Evolutionary conservation across 2,113 vertebrate genomes (phyloP), one percentile per base, ranked within the genome.

Genomic region (Loxodonta africana): DNA sequence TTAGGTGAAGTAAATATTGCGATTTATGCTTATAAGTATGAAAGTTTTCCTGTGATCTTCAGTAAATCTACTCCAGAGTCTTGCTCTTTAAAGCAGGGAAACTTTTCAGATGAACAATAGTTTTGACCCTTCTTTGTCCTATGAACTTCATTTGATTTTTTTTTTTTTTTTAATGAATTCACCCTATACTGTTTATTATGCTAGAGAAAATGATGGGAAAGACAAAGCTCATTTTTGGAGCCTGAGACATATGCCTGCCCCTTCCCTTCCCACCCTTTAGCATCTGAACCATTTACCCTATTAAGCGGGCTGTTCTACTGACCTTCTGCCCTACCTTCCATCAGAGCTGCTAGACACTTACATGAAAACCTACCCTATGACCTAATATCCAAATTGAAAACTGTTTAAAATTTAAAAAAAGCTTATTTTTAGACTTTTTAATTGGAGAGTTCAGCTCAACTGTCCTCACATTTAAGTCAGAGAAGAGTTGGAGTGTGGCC

Each of bases 1-100:
- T 94, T 96, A 91, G 71, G 25, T 73, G 37, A 97, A 91, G 65
- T 7, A 73, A 53, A 87, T 77, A 83, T 91, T 94, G 3, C 26
- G 85, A 83, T 60, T 76, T 88, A 82, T 69, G 20, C 60, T 83
- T 73, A 62, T n/a, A 48, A 88, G 26, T 26, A 77, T 89, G 10
- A 76, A 46, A 44, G 30, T 26, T 94, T 86, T 67, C 0, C 21
- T 83, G 4, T 67, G 62, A 73, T 80, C 26, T 33, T 86, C 37
- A 65, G 17, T 81, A 77, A 84, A 28, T 84, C 17, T 90, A 11
- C 11, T 69, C 10, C 23, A 76, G 63, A 94, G 2, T 90, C 18
- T 33, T 95, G n/a, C n/a, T 83, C 57, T 33, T 17, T 48, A 85
- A 89, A 17, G 11, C 12, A 77, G 12, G 11, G 12, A 81, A 86